A percentile compares a stretch with the other conserved stretches of the same genome.
Evolutionary conservation across 2,113 vertebrate species (phyloP).

Genomic region (Lamprotornis superbus): DNA sequence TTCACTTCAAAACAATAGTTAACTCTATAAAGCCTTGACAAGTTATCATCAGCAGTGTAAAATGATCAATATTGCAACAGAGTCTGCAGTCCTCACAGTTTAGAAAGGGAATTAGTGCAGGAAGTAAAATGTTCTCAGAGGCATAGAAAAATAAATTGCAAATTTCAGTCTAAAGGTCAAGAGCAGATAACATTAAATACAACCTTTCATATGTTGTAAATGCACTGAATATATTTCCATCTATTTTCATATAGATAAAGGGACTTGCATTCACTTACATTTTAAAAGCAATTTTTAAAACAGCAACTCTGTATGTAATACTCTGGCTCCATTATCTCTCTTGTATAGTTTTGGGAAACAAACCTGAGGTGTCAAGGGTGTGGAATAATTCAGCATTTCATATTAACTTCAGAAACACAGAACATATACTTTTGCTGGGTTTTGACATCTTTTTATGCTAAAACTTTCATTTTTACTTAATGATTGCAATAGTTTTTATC

Average conservation of each 20-base stretch:
- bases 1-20: not conserved
- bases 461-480: not conserved
- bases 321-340: not conserved
- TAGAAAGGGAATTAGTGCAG: not conserved
- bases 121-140: constrained; percentile 2
- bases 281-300: not conserved
- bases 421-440: not conserved
- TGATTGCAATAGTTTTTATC: not conserved
- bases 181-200: constrained; percentile 34
- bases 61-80: not conserved
- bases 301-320: not conserved
- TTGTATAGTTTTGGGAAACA: not conserved
- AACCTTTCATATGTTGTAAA: constrained; percentile 10
- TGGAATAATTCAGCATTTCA: not conserved
- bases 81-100: not conserved
- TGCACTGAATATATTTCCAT: constrained; percentile 46
- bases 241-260: constrained; percentile 17
- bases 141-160: constrained; percentile 22
- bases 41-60: not conserved
- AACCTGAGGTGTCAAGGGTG: not conserved
- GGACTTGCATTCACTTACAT: not conserved
- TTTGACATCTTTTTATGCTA: not conserved
- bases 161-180: constrained; percentile 55
- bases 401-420: not conserved
- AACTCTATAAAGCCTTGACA: not conserved